Conservation (phyloP, 2,888 invertebrate genomes). For the Pyrgus malvae region DNA sequence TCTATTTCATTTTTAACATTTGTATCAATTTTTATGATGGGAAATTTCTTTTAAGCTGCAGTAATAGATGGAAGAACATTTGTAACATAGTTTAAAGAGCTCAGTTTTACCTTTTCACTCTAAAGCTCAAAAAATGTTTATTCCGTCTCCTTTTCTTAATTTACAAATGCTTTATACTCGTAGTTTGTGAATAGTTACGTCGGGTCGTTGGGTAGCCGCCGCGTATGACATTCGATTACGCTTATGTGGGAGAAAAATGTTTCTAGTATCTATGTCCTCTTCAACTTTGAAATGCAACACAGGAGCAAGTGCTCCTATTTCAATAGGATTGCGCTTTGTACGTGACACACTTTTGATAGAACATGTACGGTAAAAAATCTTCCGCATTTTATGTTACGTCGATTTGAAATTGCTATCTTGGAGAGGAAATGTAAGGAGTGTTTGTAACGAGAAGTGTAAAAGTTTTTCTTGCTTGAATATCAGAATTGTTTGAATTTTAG, state of each 20-base stretch:
- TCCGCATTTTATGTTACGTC: background rate
- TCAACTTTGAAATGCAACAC: conserved; percentile 25
- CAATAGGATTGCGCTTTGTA: conserved; percentile 23
- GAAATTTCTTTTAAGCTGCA: no score
- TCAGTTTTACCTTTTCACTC: no score
- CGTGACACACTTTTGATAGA: conserved; percentile 22
- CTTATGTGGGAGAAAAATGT: conserved; percentile 42
- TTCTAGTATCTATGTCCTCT: conserved; percentile 18
- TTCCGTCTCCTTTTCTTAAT: no score
- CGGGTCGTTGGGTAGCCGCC: conserved; percentile 61
- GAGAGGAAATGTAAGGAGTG: background rate
- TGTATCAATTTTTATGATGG: no score
- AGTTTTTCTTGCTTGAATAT: background rate
- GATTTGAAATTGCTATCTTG: background rate
- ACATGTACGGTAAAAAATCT: conserved; percentile 1
- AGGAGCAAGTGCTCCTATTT: conserved; percentile 15
- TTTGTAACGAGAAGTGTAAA: background rate
- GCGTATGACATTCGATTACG: conserved; percentile 77
- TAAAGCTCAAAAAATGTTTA: no score
- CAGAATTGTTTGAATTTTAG: no score
- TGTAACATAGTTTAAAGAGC: no score
- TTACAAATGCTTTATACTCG: no score
- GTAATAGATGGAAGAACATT: no score
- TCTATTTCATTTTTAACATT: no score
- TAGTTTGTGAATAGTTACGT: conserved; percentile 66